Conservation (phyloP, 2,113 vertebrate genomes). For the Ophiodon elongatus region DNA sequence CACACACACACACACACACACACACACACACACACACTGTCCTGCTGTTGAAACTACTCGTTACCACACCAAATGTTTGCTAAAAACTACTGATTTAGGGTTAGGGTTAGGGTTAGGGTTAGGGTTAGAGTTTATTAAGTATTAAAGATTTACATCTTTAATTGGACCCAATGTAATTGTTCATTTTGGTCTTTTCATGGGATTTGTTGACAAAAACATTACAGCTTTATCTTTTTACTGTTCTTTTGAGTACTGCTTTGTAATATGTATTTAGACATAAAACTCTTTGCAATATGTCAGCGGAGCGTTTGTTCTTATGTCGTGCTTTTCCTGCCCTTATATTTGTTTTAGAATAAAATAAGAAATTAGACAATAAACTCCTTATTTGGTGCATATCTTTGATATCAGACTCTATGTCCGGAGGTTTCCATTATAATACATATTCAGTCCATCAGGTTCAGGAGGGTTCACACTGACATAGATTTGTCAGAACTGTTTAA, state of each 20-base stretch:
- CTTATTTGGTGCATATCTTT: not conserved
- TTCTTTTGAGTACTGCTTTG: not conserved
- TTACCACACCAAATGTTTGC: not conserved
- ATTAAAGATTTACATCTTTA: not conserved
- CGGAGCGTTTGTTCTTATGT: not conserved
- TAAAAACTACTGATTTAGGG: not conserved
- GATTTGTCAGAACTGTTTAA: conserved; percentile 27
- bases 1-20: not conserved
- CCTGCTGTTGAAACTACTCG: not conserved
- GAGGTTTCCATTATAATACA: not conserved
- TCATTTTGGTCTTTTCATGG: not conserved
- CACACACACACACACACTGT: not conserved
- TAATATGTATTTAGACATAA: not conserved
- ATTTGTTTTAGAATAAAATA: not conserved
- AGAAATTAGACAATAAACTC: not conserved
- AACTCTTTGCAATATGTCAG: not conserved
- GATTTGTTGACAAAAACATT: conserved; percentile 2
- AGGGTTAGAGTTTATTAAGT: not conserved
- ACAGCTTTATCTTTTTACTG: not conserved
- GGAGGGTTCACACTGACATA: not conserved
- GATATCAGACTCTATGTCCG: not conserved
- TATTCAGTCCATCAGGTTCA: not conserved
- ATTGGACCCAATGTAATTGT: not conserved
- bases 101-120: too few relatives aligned
- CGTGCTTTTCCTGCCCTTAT: not conserved